Evolutionary conservation across 2,888 invertebrate genomes (phyloP).

Genomic region (Plagodis pulveraria): DNA sequence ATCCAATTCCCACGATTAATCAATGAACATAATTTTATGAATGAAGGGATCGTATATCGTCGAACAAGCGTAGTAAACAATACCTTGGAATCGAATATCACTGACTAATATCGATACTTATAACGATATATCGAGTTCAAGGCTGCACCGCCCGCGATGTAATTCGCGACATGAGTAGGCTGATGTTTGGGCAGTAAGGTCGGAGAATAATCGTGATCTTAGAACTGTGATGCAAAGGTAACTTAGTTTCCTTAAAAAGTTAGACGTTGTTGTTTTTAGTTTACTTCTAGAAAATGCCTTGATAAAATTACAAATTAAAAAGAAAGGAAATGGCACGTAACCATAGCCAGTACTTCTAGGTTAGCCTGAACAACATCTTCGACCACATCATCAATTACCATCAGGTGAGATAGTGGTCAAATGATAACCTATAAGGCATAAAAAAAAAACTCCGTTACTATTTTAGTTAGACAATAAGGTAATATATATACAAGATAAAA

Average conservation of each 20-base stretch:
- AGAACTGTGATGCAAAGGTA: conserved; percentile 7
- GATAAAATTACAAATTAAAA: too few relatives aligned
- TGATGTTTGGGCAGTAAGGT: conserved; percentile 36
- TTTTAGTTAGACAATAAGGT: too few relatives aligned
- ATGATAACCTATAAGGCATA: too few relatives aligned
- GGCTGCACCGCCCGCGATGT: conserved; percentile 39
- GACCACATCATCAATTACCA: too few relatives aligned
- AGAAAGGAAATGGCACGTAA: too few relatives aligned
- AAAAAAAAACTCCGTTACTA: too few relatives aligned
- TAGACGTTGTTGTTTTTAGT: not conserved
- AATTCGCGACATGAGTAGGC: conserved; percentile 38
- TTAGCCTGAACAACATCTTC: too few relatives aligned
- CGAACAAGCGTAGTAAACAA: conserved; percentile 9
- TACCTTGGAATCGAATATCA: conserved; percentile 21
- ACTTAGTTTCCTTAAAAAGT: conserved; percentile 12
- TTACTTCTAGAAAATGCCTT: too few relatives aligned
- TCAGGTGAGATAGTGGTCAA: too few relatives aligned
- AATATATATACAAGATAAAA: too few relatives aligned
- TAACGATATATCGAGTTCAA: conserved; percentile 31
- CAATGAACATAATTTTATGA: conserved; percentile 2
- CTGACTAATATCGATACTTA: conserved; percentile 15
- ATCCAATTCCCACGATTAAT: conserved; percentile 12
- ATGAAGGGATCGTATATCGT: conserved; percentile 14
- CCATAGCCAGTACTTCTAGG: too few relatives aligned
- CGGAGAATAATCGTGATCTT: conserved; percentile 7